Evolutionary conservation across 2,113 vertebrate species (phyloP), one percentile per base, ranked within the genome.

Genomic region (Pyrgilauda ruficollis): DNA sequence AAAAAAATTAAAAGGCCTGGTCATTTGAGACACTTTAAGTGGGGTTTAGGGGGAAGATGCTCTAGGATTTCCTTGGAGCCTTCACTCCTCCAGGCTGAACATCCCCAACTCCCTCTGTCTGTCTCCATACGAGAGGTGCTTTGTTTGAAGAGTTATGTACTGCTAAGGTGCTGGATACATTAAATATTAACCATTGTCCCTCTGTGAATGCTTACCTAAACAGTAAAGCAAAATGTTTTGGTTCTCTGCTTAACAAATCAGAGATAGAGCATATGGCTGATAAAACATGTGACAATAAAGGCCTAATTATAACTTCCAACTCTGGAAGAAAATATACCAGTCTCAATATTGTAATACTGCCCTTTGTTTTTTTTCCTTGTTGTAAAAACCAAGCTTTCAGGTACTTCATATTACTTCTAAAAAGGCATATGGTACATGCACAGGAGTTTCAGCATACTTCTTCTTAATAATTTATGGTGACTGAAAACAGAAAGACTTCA

Each of bases 391-490:
- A 66, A 83, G 33, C 63, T 88, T 68, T 59, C 82, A 80, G 39
- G 20, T 86, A 56, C 39, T 79, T 95, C 19, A 2, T 17, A 49
- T 63, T 82, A 20, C 33, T 80, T 53, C 72, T 86, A 70, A 90
- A 46, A 39, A 96, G 75, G 61, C 78, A 28, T 70, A 59, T 61
- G 72, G 59, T 77, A 41, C 59, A 11, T 11, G 50, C 82, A 73
- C 43, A 63, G 67, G 59, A 90, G 55, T 55, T 91, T 73, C 72
- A 70, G 47, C 43, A 46, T 33, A 24, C 46, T 66, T 88, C 46
- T 66, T 88, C 79, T 96, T 49, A 95, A 95, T 94, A 96, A 94
- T 96, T 96, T 80, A 84, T 67, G 75, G 47, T 41, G 75, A 63
- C 63, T 95, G 80, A 70, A 89, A 93, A 27, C 63, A 86, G 66